These are phyloP conservation scores for Nyctalus aviator DNA, from an alignment of 2,797 vertebrate genomes.

Conservation along the genomic window DNA sequence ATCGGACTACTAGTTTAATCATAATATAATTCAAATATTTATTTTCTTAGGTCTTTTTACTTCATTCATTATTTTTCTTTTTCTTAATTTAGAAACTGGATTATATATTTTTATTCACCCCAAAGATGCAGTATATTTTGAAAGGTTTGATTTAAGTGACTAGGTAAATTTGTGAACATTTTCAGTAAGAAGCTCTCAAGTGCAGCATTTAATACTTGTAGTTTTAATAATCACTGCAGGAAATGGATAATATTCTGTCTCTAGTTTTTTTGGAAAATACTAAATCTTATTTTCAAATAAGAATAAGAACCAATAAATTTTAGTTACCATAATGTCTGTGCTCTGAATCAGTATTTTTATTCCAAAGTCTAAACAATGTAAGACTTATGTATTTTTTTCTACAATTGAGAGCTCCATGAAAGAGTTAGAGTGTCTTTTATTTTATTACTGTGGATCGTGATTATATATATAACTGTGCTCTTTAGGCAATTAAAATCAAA, in stretches of 20 bases:
- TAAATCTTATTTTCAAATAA: slow-evolving; percentile 53
- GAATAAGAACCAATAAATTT: not conserved
- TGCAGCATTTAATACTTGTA: not conserved
- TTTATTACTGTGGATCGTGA: slow-evolving; percentile 52
- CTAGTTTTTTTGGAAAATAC: not conserved
- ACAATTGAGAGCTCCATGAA: not conserved
- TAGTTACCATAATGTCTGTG: slow-evolving; percentile 8
- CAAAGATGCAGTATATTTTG: not conserved
- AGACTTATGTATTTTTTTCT: slow-evolving; percentile 44
- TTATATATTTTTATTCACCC: not conserved
- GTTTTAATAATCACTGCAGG: slow-evolving; percentile 19
- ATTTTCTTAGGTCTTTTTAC: slow-evolving; percentile 32
- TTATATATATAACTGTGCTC: slow-evolving; percentile 27
- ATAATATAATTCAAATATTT: slow-evolving; percentile 12
- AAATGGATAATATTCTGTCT: not conserved
- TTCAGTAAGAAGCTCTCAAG: not conserved
- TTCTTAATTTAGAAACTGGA: not conserved
- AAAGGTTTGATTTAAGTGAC: slow-evolving; percentile 9
- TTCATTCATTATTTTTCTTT: not conserved
- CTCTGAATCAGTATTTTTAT: not conserved
- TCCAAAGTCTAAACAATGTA: not conserved
- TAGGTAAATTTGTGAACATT: not conserved
- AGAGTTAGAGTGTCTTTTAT: not conserved
- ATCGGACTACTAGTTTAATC: not conserved
- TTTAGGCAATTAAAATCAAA: slow-evolving; percentile 74